Base-by-base conservation (phyloP, 2,888 invertebrate species). In the Cremastinae sp. region DNA sequence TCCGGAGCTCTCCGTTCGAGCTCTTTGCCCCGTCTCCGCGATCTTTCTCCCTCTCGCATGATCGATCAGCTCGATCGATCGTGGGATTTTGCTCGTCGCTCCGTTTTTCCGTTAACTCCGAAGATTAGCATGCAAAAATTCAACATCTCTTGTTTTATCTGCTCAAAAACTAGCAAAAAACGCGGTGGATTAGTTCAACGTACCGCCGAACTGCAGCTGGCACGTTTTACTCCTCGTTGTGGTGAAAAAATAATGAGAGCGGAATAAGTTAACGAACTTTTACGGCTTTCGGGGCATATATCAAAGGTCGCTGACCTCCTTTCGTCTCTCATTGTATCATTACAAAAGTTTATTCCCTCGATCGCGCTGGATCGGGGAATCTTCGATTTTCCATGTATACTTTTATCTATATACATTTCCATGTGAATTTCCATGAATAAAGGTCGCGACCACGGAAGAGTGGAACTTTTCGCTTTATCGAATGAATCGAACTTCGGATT, bases 31-130 rank as follows among this genome's bases (percentile, higher is more conserved):
- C 20, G 14, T 41, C 53, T 18, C 53, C n/a, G 41, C 55, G 16
- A 37, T 10, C 37, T 51, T 49, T 41, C 20, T 20, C 37, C 10
- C 47, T 64, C 10, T 49, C 59, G 61, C 72, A 69, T 41, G 53
- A 47, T 49, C 55, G 53, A 58, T 49, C 49, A 55, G 61, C 59
- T 35, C 39, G 20, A 64, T 65, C 58, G 68, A 39, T 51, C 49
- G 14, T 0, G 14, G 14, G 58, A 56, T 28, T 5, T 35, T 37
- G 47, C 55, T 53, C 41, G 45, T 45, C 65, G 43, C 35, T 55
- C 55, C 61, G 61, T 61, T 61, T 16, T 28, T 16, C 62, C 35
- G 22, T 49, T 7, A 35, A 8, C 37, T 22, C 14, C n/a, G 9
- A 2, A 61, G 20, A 59, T 16, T 5, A 45, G 14, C 4, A 49